These are phyloP conservation scores for Pholis gunnellus DNA, from an alignment of 2,113 vertebrate species.

Conservation along the genomic window DNA sequence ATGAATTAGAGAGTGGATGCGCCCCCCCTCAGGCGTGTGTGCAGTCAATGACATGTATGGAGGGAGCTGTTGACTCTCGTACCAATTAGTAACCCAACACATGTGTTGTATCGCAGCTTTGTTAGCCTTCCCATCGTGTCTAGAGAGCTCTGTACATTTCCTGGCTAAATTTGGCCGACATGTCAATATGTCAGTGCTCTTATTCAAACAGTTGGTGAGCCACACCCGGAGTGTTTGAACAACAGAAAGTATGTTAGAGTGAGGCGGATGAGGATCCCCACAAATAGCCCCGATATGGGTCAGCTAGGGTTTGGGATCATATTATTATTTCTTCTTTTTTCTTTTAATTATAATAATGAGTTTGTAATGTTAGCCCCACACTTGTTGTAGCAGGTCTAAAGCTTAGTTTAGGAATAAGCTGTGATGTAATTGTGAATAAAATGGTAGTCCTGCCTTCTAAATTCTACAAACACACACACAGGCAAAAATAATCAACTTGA, in stretches of 20 bases:
- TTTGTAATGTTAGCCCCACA: background rate
- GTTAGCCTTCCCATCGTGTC: slow-evolving; percentile 18
- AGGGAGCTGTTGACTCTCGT: slow-evolving; percentile 18
- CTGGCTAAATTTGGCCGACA: slow-evolving; percentile 37
- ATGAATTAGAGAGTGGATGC: slow-evolving; percentile 19
- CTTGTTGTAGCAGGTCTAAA: background rate
- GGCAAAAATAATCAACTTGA: slow-evolving; percentile 37
- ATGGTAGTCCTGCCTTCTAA: background rate
- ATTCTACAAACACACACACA: background rate
- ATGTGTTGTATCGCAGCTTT: slow-evolving; percentile 38
- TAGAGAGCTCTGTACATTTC: slow-evolving; percentile 46
- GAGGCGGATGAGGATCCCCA: background rate
- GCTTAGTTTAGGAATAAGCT: background rate
- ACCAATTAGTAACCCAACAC: slow-evolving; percentile 38
- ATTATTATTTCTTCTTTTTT: background rate
- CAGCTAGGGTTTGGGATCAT: background rate
- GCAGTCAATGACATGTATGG: slow-evolving; percentile 30
- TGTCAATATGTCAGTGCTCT: slow-evolving; percentile 31
- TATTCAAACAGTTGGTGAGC: slow-evolving; percentile 40
- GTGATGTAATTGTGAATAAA: background rate
- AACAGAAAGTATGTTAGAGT: background rate
- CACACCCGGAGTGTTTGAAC: slow-evolving; percentile 30
- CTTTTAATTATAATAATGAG: background rate
- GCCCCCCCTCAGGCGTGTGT: slow-evolving; percentile 6
- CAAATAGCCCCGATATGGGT: background rate